These are phyloP conservation scores for Spicauda simplicius DNA, from an alignment of 2,888 invertebrate species.

Conservation along the genomic window DNA sequence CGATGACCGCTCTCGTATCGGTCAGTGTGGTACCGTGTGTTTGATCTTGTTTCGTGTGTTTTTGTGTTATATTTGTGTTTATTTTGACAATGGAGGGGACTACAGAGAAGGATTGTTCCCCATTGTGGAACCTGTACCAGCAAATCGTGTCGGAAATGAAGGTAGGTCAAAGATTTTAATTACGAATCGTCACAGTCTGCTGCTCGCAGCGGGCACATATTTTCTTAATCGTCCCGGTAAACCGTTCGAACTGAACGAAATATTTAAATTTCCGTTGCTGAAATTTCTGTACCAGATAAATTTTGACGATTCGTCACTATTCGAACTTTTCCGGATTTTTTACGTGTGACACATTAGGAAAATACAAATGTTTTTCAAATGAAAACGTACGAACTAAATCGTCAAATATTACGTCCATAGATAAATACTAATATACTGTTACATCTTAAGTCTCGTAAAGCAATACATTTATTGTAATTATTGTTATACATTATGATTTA, in stretches of 20 bases:
- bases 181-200: conserved; percentile 45
- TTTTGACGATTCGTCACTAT: too few relatives aligned
- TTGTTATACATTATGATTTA: too few relatives aligned
- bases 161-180: conserved; percentile 85
- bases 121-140: conserved; percentile 96
- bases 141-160: conserved; percentile 98
- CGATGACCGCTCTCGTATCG: conserved; percentile 45
- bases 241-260: conserved; percentile 60
- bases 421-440: too few relatives aligned
- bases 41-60: conserved; percentile 63
- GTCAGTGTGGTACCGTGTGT: conserved; percentile 61
- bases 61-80: conserved; percentile 61
- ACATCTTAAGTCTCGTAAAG: too few relatives aligned
- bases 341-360: too few relatives aligned
- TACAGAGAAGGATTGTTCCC: conserved; percentile 93
- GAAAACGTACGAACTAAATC: too few relatives aligned
- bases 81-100: conserved; percentile 88
- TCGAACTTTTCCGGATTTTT: too few relatives aligned
- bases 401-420: too few relatives aligned
- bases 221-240: conserved; percentile 59
- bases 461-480: too few relatives aligned
- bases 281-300: too few relatives aligned
- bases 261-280: conserved; percentile 36
- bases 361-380: too few relatives aligned
- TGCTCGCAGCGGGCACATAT: conserved; percentile 46